Conservation (phyloP, 1,140 invertebrate species). For the Himalopsyche phryganea region DNA sequence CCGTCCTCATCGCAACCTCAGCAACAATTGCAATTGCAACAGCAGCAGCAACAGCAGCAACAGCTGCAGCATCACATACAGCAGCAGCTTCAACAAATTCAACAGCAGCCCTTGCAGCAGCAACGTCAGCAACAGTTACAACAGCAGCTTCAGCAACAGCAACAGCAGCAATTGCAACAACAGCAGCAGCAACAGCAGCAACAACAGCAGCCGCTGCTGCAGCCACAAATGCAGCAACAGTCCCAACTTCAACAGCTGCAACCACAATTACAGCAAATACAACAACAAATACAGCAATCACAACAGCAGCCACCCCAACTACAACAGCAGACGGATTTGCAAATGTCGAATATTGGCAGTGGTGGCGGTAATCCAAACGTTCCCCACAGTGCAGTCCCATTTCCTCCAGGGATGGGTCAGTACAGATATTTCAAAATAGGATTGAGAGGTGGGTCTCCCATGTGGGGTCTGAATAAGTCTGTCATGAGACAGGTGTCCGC, state of each 20-base stretch:
- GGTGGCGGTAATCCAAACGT: conserved; percentile 54
- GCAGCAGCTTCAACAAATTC: conserved; percentile 43
- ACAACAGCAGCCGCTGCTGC: conserved; percentile 38
- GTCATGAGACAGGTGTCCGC: conserved; percentile 7
- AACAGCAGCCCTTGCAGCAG: conserved; percentile 21
- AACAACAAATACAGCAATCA: background rate
- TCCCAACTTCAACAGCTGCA: conserved; percentile 39
- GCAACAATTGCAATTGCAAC: background rate
- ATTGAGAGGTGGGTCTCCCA: conserved; percentile 68
- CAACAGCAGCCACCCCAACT: conserved; percentile 33
- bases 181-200: conserved; percentile 35
- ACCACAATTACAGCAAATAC: conserved; percentile 37
- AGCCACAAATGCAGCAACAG: background rate
- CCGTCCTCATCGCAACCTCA: conserved; percentile 37
- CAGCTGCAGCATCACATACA: conserved; percentile 40
- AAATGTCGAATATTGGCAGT: conserved; percentile 30
- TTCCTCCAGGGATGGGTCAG: conserved; percentile 46
- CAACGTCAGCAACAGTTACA: conserved; percentile 32
- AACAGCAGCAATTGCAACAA: background rate
- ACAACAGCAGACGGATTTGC: conserved; percentile 36
- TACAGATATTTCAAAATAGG: conserved; percentile 61
- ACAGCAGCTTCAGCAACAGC: conserved; percentile 41
- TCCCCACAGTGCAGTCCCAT: conserved; percentile 52
- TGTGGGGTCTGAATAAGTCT: conserved; percentile 55
- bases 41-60: conserved; percentile 24